phyloP scores from a whole-genome alignment of 2,113 vertebrate species.

The Tor tambroides region DNA sequence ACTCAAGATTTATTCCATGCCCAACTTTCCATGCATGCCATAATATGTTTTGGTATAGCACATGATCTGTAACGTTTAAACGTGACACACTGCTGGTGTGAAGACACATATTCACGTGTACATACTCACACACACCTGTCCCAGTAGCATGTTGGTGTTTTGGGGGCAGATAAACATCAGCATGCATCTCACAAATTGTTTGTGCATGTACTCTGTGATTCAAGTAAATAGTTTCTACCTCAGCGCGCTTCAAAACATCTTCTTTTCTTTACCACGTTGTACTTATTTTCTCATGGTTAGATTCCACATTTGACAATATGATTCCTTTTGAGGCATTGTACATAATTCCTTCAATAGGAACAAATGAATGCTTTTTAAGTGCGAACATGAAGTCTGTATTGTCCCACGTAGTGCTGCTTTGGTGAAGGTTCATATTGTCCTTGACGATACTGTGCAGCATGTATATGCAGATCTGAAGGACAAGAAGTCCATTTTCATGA shows the following conservation, averaged over 20 bases:
- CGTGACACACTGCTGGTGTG: conserved; percentile 44
- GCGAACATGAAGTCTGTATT: not conserved
- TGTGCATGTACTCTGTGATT: conserved; percentile 39
- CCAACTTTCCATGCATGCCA: conserved; percentile 64
- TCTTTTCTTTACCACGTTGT: not conserved
- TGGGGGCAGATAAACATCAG: conserved; percentile 41
- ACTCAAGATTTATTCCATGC: conserved; percentile 59
- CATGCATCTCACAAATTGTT: conserved; percentile 41
- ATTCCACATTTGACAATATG: not conserved
- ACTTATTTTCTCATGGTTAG: not conserved
- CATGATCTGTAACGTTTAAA: conserved; percentile 64
- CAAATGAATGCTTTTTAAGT: not conserved
- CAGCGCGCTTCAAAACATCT: conserved; percentile 27
- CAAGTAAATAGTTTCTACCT: conserved; percentile 49
- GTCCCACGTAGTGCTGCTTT: not conserved
- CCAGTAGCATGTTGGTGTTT: conserved; percentile 31
- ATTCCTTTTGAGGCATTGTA: conserved; percentile 9
- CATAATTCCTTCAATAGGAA: not conserved
- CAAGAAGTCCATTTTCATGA: conserved; percentile 15
- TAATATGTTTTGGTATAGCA: conserved; percentile 68
- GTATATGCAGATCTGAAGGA: conserved; percentile 3
- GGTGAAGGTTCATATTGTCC: conserved; percentile 8
- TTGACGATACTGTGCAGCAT: conserved; percentile 28
- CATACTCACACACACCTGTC: conserved; percentile 31
- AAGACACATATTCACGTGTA: conserved; percentile 43